Conservation (phyloP, 2,888 invertebrate genomes). For the Ypsolopha scabrella region DNA sequence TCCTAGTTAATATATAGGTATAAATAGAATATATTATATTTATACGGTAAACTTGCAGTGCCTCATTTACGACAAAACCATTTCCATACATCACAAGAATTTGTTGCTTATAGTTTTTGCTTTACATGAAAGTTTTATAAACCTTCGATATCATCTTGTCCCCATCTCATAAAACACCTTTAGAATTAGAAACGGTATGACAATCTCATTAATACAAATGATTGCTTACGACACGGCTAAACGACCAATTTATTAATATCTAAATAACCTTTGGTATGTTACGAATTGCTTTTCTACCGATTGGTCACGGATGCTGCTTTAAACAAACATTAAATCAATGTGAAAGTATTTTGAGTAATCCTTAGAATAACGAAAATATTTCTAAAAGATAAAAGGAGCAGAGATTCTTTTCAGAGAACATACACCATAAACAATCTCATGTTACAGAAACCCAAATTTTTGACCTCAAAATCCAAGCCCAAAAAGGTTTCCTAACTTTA, state of each 20-base stretch:
- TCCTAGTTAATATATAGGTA: too few relatives aligned
- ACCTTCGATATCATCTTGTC: not conserved
- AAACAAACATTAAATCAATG: constrained; percentile 21
- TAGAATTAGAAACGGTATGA: constrained; percentile 7
- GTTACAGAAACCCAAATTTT: not conserved
- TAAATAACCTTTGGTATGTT: not conserved
- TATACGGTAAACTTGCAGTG: too few relatives aligned
- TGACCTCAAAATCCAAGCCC: not conserved
- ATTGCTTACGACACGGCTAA: constrained; percentile 9
- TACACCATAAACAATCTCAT: too few relatives aligned
- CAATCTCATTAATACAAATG: constrained; percentile 11
- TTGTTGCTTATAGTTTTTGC: too few relatives aligned
- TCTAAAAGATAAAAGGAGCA: too few relatives aligned
- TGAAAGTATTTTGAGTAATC: constrained; percentile 13
- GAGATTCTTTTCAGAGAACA: too few relatives aligned
- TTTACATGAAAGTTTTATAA: not conserved
- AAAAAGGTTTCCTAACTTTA: not conserved
- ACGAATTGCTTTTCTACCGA: constrained; percentile 15
- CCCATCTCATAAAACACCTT: not conserved
- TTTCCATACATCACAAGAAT: too few relatives aligned
- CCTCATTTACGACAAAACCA: too few relatives aligned
- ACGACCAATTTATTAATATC: constrained; percentile 11
- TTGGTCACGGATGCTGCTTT: constrained; percentile 19
- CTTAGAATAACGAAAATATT: too few relatives aligned
- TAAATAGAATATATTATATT: too few relatives aligned